Evolutionary conservation across 2,888 invertebrate species (phyloP).

Genomic region (Nemoura dubitans): DNA sequence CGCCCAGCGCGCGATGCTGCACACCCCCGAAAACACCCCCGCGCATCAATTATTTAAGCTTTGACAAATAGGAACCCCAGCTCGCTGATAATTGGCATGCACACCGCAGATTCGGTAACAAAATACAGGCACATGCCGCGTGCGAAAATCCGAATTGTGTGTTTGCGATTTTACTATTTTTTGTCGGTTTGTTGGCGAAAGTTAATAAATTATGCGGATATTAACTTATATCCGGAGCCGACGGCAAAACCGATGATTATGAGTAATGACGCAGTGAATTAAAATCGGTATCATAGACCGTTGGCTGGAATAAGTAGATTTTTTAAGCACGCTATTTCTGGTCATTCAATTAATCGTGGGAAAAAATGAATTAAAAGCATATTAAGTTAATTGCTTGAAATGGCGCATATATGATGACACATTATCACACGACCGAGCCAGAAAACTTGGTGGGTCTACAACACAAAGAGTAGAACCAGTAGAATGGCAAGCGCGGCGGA

Average conservation of each 20-base stretch:
- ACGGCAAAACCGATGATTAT: not conserved
- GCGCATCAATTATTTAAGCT: constrained; percentile 45
- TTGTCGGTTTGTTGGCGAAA: constrained; percentile 3
- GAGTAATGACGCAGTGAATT: not conserved
- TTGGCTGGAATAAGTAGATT: not conserved
- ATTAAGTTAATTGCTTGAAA: constrained; percentile 7
- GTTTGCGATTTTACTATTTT: not conserved
- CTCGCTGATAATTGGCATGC: constrained; percentile 30
- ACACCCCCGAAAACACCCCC: constrained; percentile 20
- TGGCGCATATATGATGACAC: constrained; percentile 7
- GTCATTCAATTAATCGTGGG: constrained; percentile 3
- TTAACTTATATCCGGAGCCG: not conserved
- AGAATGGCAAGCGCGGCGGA: not conserved
- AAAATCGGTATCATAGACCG: not conserved
- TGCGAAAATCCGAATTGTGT: not conserved
- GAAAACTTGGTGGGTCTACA: not conserved
- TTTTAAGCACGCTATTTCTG: not conserved
- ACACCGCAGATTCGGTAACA: not conserved
- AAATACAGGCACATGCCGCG: not conserved
- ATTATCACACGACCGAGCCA: not conserved
- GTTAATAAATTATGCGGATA: not conserved
- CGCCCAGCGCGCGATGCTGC: constrained; percentile 20
- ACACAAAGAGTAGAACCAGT: too few species aligned
- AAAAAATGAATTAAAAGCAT: not conserved
- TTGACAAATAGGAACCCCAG: constrained; percentile 37